Base-by-base conservation (phyloP, 2,888 invertebrate genomes). In the Halictus ligatus region DNA sequence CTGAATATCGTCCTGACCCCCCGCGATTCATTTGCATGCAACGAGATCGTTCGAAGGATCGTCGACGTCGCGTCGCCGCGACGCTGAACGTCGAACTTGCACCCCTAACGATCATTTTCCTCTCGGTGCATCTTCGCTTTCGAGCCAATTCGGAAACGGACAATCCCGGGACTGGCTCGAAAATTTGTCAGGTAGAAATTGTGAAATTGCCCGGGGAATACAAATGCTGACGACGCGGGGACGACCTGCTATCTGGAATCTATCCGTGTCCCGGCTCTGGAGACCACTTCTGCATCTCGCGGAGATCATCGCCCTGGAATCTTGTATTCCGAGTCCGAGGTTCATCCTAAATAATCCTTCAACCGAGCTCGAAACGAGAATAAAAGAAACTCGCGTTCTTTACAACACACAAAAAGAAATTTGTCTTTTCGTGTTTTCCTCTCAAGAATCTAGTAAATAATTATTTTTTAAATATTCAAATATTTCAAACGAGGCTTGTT, bases 111-210 rank as follows among this genome's bases (percentile, higher is more conserved):
- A 89, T 72, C 82, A 73, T 87, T 85, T 83, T 78, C 80, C 87
- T 75, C 58, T 48, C 48, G 43, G 43, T 12, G 60, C 75, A n/a
- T 60, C 50, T 48, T 74, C 74, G 58, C 74, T 58, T 67, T 60
- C 78, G 64, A 89, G 85, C 87, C 91, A 90, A 92, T 91, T 90
- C 85, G 89, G 87, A 92, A 88, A 86, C 88, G 86, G 79, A 80
- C 89, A 89, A 92, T 93, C 91, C 85, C 90, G 75, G 29, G 48
- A 40, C 50, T 69, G 78, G 78, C 80, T 84, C 72, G 87, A 85
- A 89, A 92, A 93, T 92, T 93, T 91, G 92, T 92, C 90, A 89
- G 89, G 88, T 91, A 88, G 91, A 86, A 87, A 86, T 86, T 86
- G 86, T 82, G 79, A 46, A 77, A 73, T 87, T 89, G 90, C 84